These are phyloP conservation scores for Griposia aprilina DNA, from an alignment of 2,888 invertebrate species.

Conservation along the genomic window DNA sequence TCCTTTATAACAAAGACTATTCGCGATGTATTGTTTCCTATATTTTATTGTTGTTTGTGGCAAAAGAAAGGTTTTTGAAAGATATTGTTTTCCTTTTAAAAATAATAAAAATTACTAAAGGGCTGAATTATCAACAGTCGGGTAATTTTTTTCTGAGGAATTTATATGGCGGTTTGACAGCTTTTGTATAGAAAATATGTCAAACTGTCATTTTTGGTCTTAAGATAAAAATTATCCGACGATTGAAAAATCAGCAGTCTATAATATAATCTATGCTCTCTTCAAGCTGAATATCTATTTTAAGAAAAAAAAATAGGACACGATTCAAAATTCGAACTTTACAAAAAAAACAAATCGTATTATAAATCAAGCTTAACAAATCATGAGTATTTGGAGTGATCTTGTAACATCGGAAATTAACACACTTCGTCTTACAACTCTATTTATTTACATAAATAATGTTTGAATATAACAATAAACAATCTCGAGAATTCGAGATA, in stretches of 20 bases:
- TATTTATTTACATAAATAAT: conserved; percentile 32
- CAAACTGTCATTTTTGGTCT: too few relatives aligned
- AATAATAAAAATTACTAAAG: not conserved
- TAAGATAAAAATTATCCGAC: too few relatives aligned
- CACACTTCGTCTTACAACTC: conserved; percentile 26
- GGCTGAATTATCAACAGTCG: too few relatives aligned
- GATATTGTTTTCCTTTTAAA: not conserved
- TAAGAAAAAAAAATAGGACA: not conserved
- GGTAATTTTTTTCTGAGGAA: too few relatives aligned
- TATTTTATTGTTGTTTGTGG: not conserved
- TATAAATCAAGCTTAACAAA: conserved; percentile 26
- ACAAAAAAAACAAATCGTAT: not conserved
- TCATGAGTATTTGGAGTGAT: conserved; percentile 24
- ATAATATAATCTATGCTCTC: not conserved
- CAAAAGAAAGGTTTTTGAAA: not conserved
- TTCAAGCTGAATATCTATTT: too few relatives aligned
- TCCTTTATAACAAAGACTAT: not conserved
- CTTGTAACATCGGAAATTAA: conserved; percentile 29
- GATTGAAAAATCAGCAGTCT: not conserved
- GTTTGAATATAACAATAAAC: conserved; percentile 41
- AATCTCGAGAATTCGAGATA: conserved; percentile 41
- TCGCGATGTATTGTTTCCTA: not conserved
- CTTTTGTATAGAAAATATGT: too few relatives aligned
- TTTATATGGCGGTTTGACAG: too few relatives aligned
- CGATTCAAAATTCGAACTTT: conserved; percentile 16